phyloP scores from a whole-genome alignment of 2,113 vertebrate species.

The Mirza zaza region DNA sequence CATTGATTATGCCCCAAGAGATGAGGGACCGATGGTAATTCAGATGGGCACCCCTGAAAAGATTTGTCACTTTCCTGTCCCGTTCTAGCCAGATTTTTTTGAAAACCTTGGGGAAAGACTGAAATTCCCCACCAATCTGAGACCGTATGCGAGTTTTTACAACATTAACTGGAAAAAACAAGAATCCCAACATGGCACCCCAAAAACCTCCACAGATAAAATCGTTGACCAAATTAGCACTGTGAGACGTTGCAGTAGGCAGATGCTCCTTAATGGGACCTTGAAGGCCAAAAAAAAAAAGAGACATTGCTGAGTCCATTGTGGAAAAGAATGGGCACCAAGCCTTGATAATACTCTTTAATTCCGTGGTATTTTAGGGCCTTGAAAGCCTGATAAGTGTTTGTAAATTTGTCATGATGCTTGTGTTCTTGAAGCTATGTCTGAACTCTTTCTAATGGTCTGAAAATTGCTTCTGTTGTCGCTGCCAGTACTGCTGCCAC shows the following conservation, averaged over 20 bases:
- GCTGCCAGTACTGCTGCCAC: conserved; percentile 92
- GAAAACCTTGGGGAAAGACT: conserved; percentile 89
- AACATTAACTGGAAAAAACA: conserved; percentile 95
- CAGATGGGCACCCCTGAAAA: conserved; percentile 95
- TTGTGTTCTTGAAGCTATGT: conserved; percentile 96
- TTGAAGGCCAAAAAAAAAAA: conserved; percentile 93
- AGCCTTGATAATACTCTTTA: conserved; percentile 93
- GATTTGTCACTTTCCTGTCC: conserved; percentile 90
- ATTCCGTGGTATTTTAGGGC: conserved; percentile 89
- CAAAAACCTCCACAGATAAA: conserved; percentile 95
- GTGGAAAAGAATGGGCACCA: conserved; percentile 92
- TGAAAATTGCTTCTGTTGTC: conserved; percentile 91
- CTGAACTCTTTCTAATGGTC: conserved; percentile 94
- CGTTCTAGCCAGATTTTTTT: conserved; percentile 93
- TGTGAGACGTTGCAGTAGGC: conserved; percentile 86
- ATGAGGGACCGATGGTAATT: conserved; percentile 96
- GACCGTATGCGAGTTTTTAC: conserved; percentile 95
- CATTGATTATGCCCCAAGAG: conserved; percentile 98
- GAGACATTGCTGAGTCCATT: conserved; percentile 92
- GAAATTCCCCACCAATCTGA: conserved; percentile 94
- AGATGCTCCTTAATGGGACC: conserved; percentile 93
- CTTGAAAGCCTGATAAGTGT: conserved; percentile 95
- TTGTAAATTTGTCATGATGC: conserved; percentile 94
- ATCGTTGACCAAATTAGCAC: conserved; percentile 90
- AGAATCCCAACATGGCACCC: conserved; percentile 91